Base-by-base conservation (phyloP, 2,888 invertebrate genomes). In the Isotomurus palustris region DNA sequence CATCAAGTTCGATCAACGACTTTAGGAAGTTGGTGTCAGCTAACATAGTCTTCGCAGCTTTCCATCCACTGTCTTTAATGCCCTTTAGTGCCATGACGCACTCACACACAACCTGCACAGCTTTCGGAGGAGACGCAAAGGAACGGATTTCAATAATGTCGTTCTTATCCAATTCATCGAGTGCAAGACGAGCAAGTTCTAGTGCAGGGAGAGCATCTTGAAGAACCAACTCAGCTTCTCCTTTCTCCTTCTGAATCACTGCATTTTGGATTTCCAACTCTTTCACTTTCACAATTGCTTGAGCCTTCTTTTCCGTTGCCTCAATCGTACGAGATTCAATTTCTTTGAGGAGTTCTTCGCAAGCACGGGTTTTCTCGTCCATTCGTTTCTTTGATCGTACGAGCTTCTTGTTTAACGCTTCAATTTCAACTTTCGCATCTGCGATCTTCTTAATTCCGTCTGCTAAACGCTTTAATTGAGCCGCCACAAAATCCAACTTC, bases 11-110 rank as follows among this genome's bases (percentile, higher is more conserved):
- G 76, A 87, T 86, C 32, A 94, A 78, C 52, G 82, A 82, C 51
- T 82, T 80, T 35, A 94, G 75, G 76, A 93, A 94, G 75, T 83
- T 87, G 0, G 89, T 86, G 73, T 94, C 93, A 0, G 89, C 84
- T 92, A 94, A 91, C 86, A 94, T 88, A 2, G 82, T 88, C 75
- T 87, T 92, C 0, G 92, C 91, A 1, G 86, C 83, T 74, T 92
- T 92, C 93, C 93, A 94, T 41, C 84, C 87, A 2, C 91, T 83
- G 67, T 93, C 93, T 70, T 87, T 87, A 44, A 85, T 79, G 1
- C 88, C 89, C 63, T 86, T 82, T 56, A 94, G 80, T 51, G 93
- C 90, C 0, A 87, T 88, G 21, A 94, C 86, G 73, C 91, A 91
- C 74, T 94, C 93, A 73, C 90, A 90, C 0, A 94, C 88, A 1